A percentile compares a stretch with the other conserved stretches of the same genome.
Evolutionary conservation across 2,888 invertebrate species (phyloP).

Genomic region (Apoderus coryli): DNA sequence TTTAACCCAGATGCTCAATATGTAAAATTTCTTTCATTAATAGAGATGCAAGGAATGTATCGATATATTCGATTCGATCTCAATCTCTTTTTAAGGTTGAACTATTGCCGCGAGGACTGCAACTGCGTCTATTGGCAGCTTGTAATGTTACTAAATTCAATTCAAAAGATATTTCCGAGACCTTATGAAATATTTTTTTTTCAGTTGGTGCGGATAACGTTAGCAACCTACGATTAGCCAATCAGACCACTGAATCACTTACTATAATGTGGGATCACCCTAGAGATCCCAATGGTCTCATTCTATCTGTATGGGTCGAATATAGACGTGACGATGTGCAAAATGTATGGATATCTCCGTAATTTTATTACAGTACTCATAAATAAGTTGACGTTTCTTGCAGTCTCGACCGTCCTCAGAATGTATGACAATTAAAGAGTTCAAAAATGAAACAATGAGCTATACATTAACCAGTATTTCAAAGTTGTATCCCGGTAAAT

Average conservation of each 20-base stretch:
- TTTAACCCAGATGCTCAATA: no score
- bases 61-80: no score
- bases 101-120: no score
- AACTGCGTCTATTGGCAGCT: no score
- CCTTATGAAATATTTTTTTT: no score
- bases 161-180: not conserved
- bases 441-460: conserved; percentile 16
- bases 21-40: no score
- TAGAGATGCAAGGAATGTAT: no score
- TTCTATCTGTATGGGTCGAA: conserved; percentile 71
- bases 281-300: conserved; percentile 69
- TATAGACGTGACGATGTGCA: conserved; percentile 53
- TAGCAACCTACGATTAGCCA: conserved; percentile 36
- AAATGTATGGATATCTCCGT: conserved; percentile 48
- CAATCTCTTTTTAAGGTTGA: no score
- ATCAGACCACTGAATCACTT: conserved; percentile 39
- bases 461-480: conserved; percentile 34
- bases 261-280: conserved; percentile 73
- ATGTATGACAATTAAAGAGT: conserved; percentile 44
- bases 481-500: conserved; percentile 61
- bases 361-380: no score
- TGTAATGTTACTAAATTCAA: no score
- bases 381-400: no score
- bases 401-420: conserved; percentile 39
- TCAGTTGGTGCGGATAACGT: conserved; percentile 56